These are phyloP conservation scores for Formica exsecta DNA, from an alignment of 1,140 invertebrate genomes.

Conservation along the genomic window DNA sequence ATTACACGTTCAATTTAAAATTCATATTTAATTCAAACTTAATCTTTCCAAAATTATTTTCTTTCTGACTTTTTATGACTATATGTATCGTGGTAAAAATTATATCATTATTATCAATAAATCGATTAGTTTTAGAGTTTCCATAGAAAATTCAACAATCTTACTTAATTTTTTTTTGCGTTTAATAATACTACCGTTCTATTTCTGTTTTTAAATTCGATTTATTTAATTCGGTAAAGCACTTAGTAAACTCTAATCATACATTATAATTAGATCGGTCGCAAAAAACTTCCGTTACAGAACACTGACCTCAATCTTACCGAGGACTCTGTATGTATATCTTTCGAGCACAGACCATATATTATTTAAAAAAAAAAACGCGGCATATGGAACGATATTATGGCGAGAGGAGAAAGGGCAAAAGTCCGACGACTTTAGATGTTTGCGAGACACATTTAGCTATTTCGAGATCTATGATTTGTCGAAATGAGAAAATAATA, in stretches of 20 bases:
- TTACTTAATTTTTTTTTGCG: neutral
- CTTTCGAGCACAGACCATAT: neutral
- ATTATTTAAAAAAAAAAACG: neutral
- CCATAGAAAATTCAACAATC: neutral
- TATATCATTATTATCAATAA: neutral
- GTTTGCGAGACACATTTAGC: neutral
- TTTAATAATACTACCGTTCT: neutral
- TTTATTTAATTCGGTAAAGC: neutral
- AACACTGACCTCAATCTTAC: slow-evolving; percentile 9
- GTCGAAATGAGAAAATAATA: neutral
- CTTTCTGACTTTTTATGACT: neutral
- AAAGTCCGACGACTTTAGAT: neutral
- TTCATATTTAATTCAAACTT: too few relatives aligned
- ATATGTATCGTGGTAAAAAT: neutral
- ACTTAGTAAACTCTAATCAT: neutral
- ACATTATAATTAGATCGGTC: neutral
- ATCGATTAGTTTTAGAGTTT: neutral
- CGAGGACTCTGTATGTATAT: neutral
- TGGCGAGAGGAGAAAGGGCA: neutral
- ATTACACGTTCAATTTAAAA: slow-evolving; percentile 2
- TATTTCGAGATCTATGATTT: neutral
- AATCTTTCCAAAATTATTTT: too few relatives aligned
- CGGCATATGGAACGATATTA: too few relatives aligned
- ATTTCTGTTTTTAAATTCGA: neutral
- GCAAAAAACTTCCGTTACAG: neutral